These are phyloP conservation scores for Sebastes reedi DNA, from an alignment of 2,797 vertebrate genomes.

Conservation along the genomic window DNA sequence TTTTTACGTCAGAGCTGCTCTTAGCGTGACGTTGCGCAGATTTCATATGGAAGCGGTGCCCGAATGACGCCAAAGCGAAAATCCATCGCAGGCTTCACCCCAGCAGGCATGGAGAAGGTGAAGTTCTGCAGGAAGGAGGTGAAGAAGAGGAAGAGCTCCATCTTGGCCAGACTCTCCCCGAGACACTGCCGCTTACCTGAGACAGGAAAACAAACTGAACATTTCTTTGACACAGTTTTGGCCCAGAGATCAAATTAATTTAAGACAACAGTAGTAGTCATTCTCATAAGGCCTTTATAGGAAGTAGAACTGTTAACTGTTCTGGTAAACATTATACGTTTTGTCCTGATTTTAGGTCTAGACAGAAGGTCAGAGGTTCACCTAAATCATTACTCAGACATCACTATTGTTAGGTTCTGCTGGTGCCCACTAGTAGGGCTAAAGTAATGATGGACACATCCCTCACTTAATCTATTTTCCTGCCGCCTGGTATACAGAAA, in stretches of 20 bases:
- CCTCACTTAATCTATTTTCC: neutral
- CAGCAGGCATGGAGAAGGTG: slow-evolving; percentile 73
- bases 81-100: slow-evolving; percentile 44
- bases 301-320: neutral
- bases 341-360: too few relatives aligned
- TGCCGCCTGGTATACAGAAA: too few relatives aligned
- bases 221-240: neutral
- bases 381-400: neutral
- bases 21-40: slow-evolving; percentile 66
- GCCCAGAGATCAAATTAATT: neutral
- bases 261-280: neutral
- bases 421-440: neutral
- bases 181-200: slow-evolving; percentile 82
- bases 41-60: slow-evolving; percentile 67
- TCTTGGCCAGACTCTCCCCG: slow-evolving; percentile 79
- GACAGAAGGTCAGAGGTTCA: too few relatives aligned
- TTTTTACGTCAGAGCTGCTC: neutral
- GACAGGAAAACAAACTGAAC: neutral
- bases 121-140: slow-evolving; percentile 83
- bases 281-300: neutral
- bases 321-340: neutral
- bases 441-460: neutral
- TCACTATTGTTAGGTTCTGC: neutral
- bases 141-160: slow-evolving; percentile 77
- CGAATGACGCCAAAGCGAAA: slow-evolving; percentile 69